phyloP scores from a whole-genome alignment of 2,797 vertebrate genomes.

The Pterois miles region DNA sequence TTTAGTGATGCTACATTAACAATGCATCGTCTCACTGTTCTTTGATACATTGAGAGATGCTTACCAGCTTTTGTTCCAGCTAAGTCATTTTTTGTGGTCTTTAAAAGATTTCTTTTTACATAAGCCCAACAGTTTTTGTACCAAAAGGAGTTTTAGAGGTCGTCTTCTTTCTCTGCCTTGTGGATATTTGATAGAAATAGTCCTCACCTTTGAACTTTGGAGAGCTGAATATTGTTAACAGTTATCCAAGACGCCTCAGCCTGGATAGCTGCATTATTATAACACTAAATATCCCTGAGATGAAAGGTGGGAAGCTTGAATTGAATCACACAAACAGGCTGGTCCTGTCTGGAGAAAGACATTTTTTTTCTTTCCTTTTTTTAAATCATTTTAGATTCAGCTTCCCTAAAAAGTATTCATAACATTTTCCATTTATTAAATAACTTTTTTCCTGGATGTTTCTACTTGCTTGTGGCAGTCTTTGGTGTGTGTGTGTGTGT shows the following conservation, averaged over 20 bases:
- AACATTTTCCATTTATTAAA: constrained; percentile 12
- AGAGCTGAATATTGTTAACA: neutral
- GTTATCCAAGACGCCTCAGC: neutral
- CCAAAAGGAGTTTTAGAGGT: constrained; percentile 17
- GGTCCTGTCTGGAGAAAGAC: constrained; percentile 63
- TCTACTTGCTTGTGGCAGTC: constrained; percentile 32
- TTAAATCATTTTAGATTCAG: constrained; percentile 16
- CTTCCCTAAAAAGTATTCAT: constrained; percentile 25
- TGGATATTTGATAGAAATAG: constrained; percentile 8
- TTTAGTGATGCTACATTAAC: constrained; percentile 14
- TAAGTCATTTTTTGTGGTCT: neutral
- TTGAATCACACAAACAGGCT: constrained; percentile 63
- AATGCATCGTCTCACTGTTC: constrained; percentile 15
- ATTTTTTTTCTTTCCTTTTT: constrained; percentile 5
- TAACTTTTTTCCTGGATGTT: constrained; percentile 6
- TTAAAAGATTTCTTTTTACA: constrained; percentile 4
- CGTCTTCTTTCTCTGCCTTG: constrained; percentile 13
- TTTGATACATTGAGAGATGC: constrained; percentile 1
- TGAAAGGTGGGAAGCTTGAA: neutral
- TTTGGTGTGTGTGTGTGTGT: constrained; percentile 7
- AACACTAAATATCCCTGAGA: constrained; percentile 16
- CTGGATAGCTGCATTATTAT: neutral
- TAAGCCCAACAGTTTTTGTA: constrained; percentile 1
- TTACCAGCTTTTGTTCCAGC: neutral
- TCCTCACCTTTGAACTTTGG: neutral